phyloP scores from a whole-genome alignment of 2,888 invertebrate genomes.

The Griposia aprilina region DNA sequence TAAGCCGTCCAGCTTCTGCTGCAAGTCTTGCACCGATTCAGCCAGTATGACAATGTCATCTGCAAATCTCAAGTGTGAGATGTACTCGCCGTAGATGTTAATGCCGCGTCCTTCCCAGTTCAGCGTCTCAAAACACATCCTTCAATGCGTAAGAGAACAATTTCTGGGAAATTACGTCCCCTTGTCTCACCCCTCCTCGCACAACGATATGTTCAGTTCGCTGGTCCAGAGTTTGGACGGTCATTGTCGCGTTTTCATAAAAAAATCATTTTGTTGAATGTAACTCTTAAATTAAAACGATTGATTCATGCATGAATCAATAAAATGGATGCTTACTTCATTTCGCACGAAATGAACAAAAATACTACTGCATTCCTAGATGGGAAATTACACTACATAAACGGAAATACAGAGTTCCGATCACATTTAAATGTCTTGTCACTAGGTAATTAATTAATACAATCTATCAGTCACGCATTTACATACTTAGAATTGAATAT shows the following conservation, averaged over 20 bases:
- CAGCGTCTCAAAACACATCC: too few relatives aligned
- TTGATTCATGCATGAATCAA: conserved; percentile 3
- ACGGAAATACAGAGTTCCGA: background rate
- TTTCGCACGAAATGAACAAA: background rate
- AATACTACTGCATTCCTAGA: background rate
- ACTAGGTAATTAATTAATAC: background rate
- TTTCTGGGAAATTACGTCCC: too few relatives aligned
- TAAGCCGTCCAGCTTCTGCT: too few relatives aligned
- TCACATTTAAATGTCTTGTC: background rate
- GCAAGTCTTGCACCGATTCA: too few relatives aligned
- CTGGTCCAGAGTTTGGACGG: too few relatives aligned
- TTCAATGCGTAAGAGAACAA: too few relatives aligned
- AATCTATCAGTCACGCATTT: background rate
- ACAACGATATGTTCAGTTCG: background rate
- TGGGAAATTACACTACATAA: background rate
- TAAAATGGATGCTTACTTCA: background rate
- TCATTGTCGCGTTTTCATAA: too few relatives aligned
- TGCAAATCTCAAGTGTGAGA: too few relatives aligned
- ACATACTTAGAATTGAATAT: background rate
- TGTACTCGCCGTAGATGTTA: too few relatives aligned
- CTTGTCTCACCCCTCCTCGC: too few relatives aligned
- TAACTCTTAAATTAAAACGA: background rate
- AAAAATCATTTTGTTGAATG: background rate
- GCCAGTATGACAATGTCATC: too few relatives aligned
- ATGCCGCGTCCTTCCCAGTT: too few relatives aligned